Conservation (phyloP, 2,113 vertebrate genomes). For the Puma concolor region DNA sequence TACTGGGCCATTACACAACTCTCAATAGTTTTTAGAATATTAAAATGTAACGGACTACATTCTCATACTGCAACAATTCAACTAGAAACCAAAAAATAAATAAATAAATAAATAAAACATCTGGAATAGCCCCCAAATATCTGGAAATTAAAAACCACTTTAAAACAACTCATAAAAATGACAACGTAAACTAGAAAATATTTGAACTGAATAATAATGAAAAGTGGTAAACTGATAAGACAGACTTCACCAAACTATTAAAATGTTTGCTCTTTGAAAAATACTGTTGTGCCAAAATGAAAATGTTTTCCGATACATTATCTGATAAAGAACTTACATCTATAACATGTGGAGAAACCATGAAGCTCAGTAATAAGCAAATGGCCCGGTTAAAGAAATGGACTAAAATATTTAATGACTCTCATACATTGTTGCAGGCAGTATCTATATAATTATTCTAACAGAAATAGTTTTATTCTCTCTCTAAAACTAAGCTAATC, state of each 20-base stretch:
- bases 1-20: not conserved
- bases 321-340: not conserved
- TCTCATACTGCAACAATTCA: not conserved
- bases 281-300: not conserved
- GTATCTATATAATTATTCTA: not conserved
- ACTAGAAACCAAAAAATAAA: not conserved
- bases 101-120: not conserved
- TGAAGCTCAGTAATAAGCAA: not conserved
- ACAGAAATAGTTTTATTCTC: slow-evolving; percentile 18
- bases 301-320: not conserved
- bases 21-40: not conserved
- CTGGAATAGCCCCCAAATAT: not conserved
- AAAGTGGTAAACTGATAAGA: slow-evolving; percentile 4
- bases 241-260: not conserved
- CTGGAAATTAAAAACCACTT: not conserved
- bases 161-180: not conserved
- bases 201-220: not conserved
- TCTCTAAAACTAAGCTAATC: slow-evolving; percentile 59
- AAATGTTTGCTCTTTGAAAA: not conserved
- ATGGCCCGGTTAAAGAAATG: not conserved
- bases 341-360: not conserved
- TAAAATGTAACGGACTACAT: not conserved
- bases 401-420: not conserved
- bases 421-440: not conserved
- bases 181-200: not conserved